Evolutionary conservation across 2,888 invertebrate species (phyloP).

Genomic region (Ornithoptera alexandrae): DNA sequence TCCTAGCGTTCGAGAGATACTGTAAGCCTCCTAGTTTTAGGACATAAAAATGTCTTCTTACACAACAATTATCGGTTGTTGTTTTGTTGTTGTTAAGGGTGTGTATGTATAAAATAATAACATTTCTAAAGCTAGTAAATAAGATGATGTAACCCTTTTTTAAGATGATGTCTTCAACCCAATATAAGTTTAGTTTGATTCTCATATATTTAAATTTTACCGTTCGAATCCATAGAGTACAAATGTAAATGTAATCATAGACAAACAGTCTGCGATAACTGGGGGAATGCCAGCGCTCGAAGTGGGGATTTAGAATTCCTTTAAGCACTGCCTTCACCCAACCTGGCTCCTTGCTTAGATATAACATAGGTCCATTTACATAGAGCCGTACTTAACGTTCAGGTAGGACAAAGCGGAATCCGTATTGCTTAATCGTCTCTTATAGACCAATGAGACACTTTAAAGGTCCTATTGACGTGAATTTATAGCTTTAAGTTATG

Average conservation of each 20-base stretch:
- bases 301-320: conserved; percentile 55
- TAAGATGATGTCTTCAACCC: too few species aligned
- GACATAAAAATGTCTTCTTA: too few species aligned
- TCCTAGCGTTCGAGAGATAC: too few species aligned
- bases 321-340: conserved; percentile 64
- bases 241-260: conserved; percentile 26
- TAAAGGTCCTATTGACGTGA: conserved; percentile 7
- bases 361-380: conserved; percentile 31
- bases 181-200: too few species aligned
- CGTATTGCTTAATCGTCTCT: conserved; percentile 24
- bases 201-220: neutral
- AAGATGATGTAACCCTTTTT: too few species aligned
- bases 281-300: conserved; percentile 33
- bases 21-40: too few species aligned
- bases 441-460: conserved; percentile 15
- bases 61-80: too few species aligned
- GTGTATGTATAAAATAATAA: too few species aligned
- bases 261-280: conserved; percentile 38
- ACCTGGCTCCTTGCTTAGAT: conserved; percentile 45
- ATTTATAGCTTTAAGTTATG: conserved; percentile 10
- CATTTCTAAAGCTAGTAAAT: too few species aligned
- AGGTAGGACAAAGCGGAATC: conserved; percentile 8
- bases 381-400: conserved; percentile 26
- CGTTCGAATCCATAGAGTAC: neutral
- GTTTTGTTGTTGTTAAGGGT: too few species aligned